phyloP scores from a whole-genome alignment of 2,888 invertebrate species.

The Autographa gamma region DNA sequence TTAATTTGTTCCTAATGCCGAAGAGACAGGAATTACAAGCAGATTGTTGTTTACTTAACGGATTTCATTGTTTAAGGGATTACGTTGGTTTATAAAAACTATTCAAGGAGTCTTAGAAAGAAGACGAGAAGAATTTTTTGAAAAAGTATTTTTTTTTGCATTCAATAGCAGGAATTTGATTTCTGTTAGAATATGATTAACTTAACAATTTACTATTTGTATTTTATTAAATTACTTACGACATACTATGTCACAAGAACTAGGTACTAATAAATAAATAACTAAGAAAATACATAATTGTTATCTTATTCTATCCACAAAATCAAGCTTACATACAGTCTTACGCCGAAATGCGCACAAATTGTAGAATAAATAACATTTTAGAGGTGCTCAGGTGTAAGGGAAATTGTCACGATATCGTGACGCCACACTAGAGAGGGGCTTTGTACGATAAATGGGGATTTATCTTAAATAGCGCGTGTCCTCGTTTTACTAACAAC shows the following conservation, averaged over 20 bases:
- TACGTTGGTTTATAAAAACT: too few relatives aligned
- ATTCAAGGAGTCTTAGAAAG: too few relatives aligned
- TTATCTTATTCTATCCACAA: not conserved
- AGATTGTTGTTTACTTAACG: conserved; percentile 18
- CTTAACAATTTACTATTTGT: too few relatives aligned
- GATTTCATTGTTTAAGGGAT: not conserved
- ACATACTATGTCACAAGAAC: too few relatives aligned
- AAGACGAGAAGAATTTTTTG: too few relatives aligned
- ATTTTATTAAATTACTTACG: too few relatives aligned
- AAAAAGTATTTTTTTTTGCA: too few relatives aligned
- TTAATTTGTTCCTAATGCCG: conserved; percentile 44
- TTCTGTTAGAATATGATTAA: too few relatives aligned
- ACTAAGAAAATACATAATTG: too few relatives aligned
- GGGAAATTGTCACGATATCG: conserved; percentile 8
- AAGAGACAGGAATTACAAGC: conserved; percentile 26
- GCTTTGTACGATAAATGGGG: conserved; percentile 15
- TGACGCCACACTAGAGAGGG: not conserved
- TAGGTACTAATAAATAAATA: too few relatives aligned
- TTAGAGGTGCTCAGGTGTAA: not conserved
- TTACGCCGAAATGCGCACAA: not conserved
- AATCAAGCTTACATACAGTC: not conserved
- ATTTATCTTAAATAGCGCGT: conserved; percentile 15
- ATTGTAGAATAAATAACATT: not conserved
- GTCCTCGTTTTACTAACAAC: not conserved
- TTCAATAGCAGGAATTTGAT: too few relatives aligned